Base-by-base conservation (phyloP, 37 sponge, comb jelly and placozoan genomes). In the Lycopodina hypogea region DNA sequence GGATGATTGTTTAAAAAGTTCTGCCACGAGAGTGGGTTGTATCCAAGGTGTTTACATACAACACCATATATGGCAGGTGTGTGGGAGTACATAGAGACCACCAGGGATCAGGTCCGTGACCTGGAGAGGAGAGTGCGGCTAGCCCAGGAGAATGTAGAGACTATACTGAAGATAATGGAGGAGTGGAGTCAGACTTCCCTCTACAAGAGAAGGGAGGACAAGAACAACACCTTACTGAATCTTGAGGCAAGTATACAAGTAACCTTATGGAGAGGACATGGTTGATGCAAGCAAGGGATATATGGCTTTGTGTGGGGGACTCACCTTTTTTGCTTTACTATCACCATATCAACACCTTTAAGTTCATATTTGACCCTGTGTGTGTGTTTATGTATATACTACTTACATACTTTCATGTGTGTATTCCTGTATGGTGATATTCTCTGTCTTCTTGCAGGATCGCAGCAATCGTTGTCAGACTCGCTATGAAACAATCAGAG, bases 81-180 rank as follows among this genome's bases (percentile, higher is more conserved):
- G 23, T 98, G 99, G 99, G 92, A 93, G 76, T 98, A 96, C 61
- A 93, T 98, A 52, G 90, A 96, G 68, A 75, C 81, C 0, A 98
- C 96, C 0, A 93, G 99, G 8, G 83, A 91, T 33, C 39, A 72
- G 56, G 94, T 96, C 57, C 71, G 89, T 38, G 94, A 96, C 69
- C 83, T 98, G 34, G 99, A 98, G 75, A 69, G 78, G 56, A 58
- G 96, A 23, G 94, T 98, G 50, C 68, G 82, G 34, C 74, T 83
- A 7, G 90, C 94, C 50, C 95, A 98, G 83, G 83, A 78, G 68
- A 98, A 98, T 72, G 96, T 98, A 23, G 91, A 93, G 53, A 15
- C 68, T 23, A 98, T 98, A 51, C 26, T 51, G 37, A 79, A 61
- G 36, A 75, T 91, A 58, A 96, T 98, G 96, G 86, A 89, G 7